phyloP scores from a whole-genome alignment of 2,113 vertebrate genomes.

The Salvelinus fontinalis region DNA sequence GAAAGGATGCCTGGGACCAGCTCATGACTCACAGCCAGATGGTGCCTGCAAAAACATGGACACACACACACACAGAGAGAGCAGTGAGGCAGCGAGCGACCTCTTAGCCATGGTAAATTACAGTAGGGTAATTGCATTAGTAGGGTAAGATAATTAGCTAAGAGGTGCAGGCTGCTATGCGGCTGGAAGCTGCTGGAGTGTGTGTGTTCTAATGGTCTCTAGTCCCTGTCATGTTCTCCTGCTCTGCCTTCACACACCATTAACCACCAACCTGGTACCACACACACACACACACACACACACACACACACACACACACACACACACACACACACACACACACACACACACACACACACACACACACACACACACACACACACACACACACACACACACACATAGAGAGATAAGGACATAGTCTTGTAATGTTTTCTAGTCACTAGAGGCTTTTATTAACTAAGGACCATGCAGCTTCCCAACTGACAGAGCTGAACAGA shows the following conservation, averaged over 20 bases:
- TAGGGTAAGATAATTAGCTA: constrained; percentile 63
- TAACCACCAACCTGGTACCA: constrained; percentile 28
- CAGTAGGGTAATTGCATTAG: constrained; percentile 68
- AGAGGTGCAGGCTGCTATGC: constrained; percentile 32
- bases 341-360: background rate
- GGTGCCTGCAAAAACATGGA: constrained; percentile 53
- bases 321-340: too few species aligned
- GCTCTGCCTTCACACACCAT: constrained; percentile 58
- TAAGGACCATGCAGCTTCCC: too few species aligned
- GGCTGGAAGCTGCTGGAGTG: constrained; percentile 2
- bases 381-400: background rate
- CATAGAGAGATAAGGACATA: constrained; percentile 7
- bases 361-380: background rate
- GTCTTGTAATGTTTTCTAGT: background rate
- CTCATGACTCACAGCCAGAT: constrained; percentile 65
- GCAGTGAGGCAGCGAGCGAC: constrained; percentile 6
- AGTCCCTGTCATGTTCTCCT: constrained; percentile 47
- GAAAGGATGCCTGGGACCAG: constrained; percentile 60
- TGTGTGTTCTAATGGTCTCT: constrained; percentile 13
- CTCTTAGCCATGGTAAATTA: constrained; percentile 61
- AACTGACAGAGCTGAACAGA: too few species aligned
- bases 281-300: background rate
- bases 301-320: background rate
- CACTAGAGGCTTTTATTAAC: too few species aligned
- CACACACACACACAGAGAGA: constrained; percentile 16